Base-by-base conservation (phyloP, 2,888 invertebrate genomes). In the Trisateles emortualis region DNA sequence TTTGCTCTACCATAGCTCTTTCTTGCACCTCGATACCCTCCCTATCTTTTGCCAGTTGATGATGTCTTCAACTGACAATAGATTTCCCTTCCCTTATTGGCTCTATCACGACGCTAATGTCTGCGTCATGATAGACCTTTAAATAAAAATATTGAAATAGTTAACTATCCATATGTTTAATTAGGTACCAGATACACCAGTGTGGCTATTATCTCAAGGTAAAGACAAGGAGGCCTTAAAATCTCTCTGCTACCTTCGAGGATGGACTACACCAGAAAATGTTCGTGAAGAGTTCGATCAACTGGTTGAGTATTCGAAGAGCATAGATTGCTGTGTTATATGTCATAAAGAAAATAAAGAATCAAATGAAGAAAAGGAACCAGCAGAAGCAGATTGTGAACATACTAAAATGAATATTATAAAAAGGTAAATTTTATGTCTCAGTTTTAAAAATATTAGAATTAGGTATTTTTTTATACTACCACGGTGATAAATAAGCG, bases 111-210 rank as follows among this genome's bases (percentile, higher is more conserved):
- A n/a, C n/a, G n/a, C n/a, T n/a, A n/a, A n/a, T n/a, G n/a, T n/a
- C n/a, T n/a, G n/a, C n/a, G n/a, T n/a, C n/a, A n/a, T n/a, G n/a
- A n/a, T n/a, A n/a, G n/a, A n/a, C n/a, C n/a, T n/a, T n/a, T n/a
- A n/a, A n/a, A n/a, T n/a, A n/a, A n/a, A n/a, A n/a, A n/a, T n/a
- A n/a, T n/a, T n/a, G n/a, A n/a, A n/a, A n/a, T n/a, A n/a, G 5
- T 2, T 22, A 1, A 26, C 9, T 26, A 6, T 35, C 2, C 6
- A 9, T 3, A 10, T n/a, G 68, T 24, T 22, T 39, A 45, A 35
- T 45, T 52, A 94, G 94, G 88, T 93, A 0, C 94, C 94, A 8
- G 94, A 94, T 74, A 93, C 94, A 0, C 94, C 94, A 14, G 85
- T 94, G 13, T 94, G 94, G 94, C 76, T 94, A 1, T 63, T 94